Evolutionary conservation across 2,888 invertebrate species (phyloP).

Genomic region (Byasa hedistus): DNA sequence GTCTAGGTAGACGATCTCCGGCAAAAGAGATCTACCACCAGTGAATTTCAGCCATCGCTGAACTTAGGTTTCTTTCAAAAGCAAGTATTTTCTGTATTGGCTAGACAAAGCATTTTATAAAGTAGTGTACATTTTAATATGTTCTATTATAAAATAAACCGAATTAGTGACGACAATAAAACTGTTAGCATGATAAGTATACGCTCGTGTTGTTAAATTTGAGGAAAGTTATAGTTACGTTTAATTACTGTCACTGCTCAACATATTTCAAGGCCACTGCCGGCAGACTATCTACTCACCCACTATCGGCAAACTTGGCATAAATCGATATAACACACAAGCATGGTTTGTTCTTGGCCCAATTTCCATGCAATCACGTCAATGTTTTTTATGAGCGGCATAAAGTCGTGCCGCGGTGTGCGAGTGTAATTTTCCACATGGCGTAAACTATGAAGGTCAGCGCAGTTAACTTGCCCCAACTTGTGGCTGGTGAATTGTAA

Average conservation of each 20-base stretch:
- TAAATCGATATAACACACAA: conserved; percentile 20
- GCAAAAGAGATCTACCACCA: no score
- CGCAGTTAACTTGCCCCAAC: conserved; percentile 12
- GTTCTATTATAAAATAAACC: no score
- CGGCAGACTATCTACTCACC: conserved; percentile 5
- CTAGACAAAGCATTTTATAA: no score
- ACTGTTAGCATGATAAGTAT: no score
- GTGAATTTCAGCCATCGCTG: no score
- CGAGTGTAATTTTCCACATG: conserved; percentile 47
- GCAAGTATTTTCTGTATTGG: no score
- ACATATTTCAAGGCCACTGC: conserved; percentile 10
- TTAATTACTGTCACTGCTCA: not conserved
- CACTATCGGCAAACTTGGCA: conserved; percentile 15
- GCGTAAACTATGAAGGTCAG: conserved; percentile 44
- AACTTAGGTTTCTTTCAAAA: no score
- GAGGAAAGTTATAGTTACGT: not conserved
- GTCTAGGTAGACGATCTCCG: no score
- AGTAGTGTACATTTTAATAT: no score
- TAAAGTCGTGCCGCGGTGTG: conserved; percentile 43
- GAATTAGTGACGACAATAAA: no score
- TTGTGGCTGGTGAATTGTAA: conserved; percentile 44
- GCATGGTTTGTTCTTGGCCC: conserved; percentile 32
- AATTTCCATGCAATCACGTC: conserved; percentile 31
- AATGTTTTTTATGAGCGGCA: conserved; percentile 33
- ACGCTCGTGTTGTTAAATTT: no score